Conservation (phyloP, 2,888 invertebrate species). For the Pollenia amentaria region DNA sequence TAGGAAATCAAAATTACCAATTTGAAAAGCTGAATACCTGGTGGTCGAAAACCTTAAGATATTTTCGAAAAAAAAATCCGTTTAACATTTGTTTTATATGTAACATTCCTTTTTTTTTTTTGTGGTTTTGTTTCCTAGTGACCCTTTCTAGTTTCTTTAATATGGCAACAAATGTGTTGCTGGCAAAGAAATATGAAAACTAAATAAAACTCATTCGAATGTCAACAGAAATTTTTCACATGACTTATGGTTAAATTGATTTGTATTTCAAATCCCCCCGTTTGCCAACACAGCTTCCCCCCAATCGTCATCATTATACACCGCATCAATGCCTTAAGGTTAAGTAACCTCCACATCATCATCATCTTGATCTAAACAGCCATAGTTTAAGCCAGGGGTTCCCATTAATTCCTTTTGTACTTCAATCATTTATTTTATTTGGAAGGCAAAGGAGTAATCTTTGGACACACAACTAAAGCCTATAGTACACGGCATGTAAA, state of each 20-base stretch:
- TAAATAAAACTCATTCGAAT: slow-evolving; percentile 63
- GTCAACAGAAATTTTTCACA: slow-evolving; percentile 69
- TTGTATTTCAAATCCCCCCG: slow-evolving; percentile 44
- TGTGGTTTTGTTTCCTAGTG: slow-evolving; percentile 19
- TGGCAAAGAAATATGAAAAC: slow-evolving; percentile 43
- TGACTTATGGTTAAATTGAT: slow-evolving; percentile 71
- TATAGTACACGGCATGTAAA: no score
- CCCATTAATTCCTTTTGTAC: no score
- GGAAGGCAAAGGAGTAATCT: no score
- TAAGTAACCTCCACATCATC: slow-evolving; percentile 15
- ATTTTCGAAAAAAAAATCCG: no score
- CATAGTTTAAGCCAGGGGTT: background rate
- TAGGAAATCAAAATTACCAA: background rate
- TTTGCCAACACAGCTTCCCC: background rate
- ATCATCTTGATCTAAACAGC: slow-evolving; percentile 17
- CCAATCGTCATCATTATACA: background rate
- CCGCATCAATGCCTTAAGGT: background rate
- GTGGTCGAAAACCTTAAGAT: no score
- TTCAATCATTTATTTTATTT: no score
- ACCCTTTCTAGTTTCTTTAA: background rate
- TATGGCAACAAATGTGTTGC: slow-evolving; percentile 32
- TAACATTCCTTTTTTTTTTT: no score
- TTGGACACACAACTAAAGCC: no score
- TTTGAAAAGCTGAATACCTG: no score
- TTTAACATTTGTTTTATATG: no score